A percentile compares a stretch with the other conserved stretches of the same genome.
These are phyloP conservation scores for Ariopsis seemanni DNA, from an alignment of 2,113 vertebrate species.

Conservation along the genomic window DNA sequence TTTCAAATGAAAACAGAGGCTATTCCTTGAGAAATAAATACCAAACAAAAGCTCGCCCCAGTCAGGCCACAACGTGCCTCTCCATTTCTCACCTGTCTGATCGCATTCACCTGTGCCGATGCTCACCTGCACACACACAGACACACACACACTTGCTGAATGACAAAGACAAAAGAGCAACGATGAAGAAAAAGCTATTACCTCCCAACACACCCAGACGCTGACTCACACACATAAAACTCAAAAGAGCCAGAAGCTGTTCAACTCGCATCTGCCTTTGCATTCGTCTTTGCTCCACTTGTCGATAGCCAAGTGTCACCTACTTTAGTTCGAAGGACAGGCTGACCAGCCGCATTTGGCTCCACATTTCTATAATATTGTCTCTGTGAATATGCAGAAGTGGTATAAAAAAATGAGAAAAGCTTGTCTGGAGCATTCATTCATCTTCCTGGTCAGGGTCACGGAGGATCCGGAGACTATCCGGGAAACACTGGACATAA, in stretches of 20 bases:
- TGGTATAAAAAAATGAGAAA: not conserved
- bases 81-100: conserved; percentile 57
- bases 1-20: conserved; percentile 20
- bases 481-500: not conserved
- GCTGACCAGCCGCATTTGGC: not conserved
- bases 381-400: not conserved
- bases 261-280: conserved; percentile 27
- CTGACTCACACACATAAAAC: conserved; percentile 66
- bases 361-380: conserved; percentile 19
- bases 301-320: not conserved
- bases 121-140: conserved; percentile 50
- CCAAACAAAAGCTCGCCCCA: conserved; percentile 45
- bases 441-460: not conserved
- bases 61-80: conserved; percentile 39
- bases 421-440: not conserved
- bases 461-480: not conserved
- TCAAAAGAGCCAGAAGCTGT: conserved; percentile 18
- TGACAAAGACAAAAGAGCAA: conserved; percentile 43
- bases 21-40: conserved; percentile 46
- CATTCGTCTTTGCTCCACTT: conserved; percentile 27
- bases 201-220: conserved; percentile 28
- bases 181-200: conserved; percentile 43
- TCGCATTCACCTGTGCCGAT: conserved; percentile 46
- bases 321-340: not conserved
- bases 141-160: conserved; percentile 18